Evolutionary conservation across 2,797 vertebrate genomes (phyloP).

Genomic region (Erpetoichthys calabaricus): DNA sequence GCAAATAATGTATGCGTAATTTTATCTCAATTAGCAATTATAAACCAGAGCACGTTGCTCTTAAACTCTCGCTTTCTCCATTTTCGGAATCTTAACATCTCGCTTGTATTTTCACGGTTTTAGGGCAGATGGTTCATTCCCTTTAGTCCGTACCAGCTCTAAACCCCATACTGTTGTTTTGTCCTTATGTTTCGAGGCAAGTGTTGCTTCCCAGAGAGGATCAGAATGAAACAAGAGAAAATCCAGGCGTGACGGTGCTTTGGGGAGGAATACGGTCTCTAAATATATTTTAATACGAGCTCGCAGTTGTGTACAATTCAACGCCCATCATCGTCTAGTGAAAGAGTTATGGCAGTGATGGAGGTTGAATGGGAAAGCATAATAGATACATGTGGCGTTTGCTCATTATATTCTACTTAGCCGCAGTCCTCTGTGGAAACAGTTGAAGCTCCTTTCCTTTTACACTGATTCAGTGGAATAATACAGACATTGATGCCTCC

Average conservation of each 20-base stretch:
- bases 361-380: conserved; percentile 48
- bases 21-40: too few relatives aligned
- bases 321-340: conserved; percentile 67
- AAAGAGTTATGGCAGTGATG: conserved; percentile 66
- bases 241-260: conserved; percentile 76
- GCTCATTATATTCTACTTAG: conserved; percentile 87
- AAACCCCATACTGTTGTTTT: conserved; percentile 63
- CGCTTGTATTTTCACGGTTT: conserved; percentile 25
- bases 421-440: conserved; percentile 57
- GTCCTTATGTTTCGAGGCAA: conserved; percentile 63
- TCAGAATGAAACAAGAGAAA: conserved; percentile 60
- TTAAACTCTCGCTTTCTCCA: neutral
- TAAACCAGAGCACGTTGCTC: too few relatives aligned
- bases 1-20: too few relatives aligned
- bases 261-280: conserved; percentile 56
- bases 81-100: conserved; percentile 6
- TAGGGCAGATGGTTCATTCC: conserved; percentile 83
- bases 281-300: conserved; percentile 81
- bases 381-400: conserved; percentile 82
- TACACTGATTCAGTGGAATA: conserved; percentile 69
- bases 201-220: conserved; percentile 63
- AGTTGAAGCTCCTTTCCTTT: conserved; percentile 68
- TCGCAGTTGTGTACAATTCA: conserved; percentile 68
- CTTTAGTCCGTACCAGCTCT: conserved; percentile 59
- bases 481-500: conserved; percentile 64